These are phyloP conservation scores for Eurypyga helias DNA, from an alignment of 2,113 vertebrate species.

Conservation along the genomic window DNA sequence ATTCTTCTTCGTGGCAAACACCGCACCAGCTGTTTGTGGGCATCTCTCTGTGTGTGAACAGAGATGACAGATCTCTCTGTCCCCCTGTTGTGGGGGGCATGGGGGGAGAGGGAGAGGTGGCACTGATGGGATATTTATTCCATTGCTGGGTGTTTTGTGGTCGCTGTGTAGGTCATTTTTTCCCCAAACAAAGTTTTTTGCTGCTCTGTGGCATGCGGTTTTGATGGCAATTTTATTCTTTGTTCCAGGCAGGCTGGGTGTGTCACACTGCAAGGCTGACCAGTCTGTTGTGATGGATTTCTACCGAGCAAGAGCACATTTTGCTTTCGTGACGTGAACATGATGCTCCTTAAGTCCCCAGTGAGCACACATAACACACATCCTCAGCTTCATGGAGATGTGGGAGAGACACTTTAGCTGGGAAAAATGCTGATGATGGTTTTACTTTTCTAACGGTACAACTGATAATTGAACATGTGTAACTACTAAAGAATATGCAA, in stretches of 20 bases:
- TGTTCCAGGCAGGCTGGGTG: background rate
- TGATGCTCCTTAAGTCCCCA: background rate
- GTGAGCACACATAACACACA: rapidly evolving
- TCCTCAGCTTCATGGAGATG: background rate
- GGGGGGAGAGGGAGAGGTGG: rapidly evolving
- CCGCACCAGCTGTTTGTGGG: rapidly evolving
- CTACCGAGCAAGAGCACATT: background rate
- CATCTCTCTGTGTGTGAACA: background rate
- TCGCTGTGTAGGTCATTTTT: rapidly evolving
- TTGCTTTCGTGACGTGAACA: background rate
- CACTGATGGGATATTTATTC: background rate
- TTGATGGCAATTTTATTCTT: background rate
- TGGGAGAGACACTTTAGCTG: background rate
- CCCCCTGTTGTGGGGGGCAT: no score
- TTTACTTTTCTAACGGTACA: background rate
- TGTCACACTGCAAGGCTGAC: background rate
- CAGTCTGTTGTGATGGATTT: background rate
- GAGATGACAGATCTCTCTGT: no score
- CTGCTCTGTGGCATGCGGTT: background rate
- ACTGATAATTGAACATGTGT: background rate
- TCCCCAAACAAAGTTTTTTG: background rate
- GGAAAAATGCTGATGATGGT: background rate
- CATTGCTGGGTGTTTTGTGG: background rate
- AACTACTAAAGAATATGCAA: background rate
- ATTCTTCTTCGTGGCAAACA: background rate